These are phyloP conservation scores for Thelaira solivaga DNA, from an alignment of 2,888 invertebrate genomes.

Conservation along the genomic window DNA sequence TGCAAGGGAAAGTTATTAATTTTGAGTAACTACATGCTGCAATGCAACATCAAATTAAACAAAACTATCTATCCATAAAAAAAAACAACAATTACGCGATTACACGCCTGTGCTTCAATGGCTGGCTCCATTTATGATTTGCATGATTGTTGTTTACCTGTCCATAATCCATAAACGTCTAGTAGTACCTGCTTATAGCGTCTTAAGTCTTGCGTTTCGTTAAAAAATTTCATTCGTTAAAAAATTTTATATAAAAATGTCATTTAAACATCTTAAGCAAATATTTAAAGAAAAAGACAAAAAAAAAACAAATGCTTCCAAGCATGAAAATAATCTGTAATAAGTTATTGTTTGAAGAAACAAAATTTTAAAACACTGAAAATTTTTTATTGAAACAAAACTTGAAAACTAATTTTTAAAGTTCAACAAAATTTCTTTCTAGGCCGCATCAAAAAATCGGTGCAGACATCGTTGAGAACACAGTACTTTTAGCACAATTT, in stretches of 20 bases:
- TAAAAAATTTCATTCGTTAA: neutral
- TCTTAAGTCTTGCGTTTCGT: neutral
- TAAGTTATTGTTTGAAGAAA: no score
- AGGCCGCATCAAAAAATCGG: no score
- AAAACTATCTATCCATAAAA: no score
- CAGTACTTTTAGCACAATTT: no score
- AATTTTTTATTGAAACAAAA: neutral
- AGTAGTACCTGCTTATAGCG: neutral
- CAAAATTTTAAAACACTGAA: neutral
- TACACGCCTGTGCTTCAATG: neutral
- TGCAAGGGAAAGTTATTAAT: conserved; percentile 27
- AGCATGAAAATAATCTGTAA: neutral
- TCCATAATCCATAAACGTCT: neutral
- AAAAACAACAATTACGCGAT: neutral
- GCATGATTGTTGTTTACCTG: neutral
- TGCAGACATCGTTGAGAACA: no score
- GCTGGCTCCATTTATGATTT: neutral
- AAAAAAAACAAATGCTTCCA: neutral
- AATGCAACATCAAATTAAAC: neutral
- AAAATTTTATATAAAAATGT: neutral
- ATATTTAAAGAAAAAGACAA: no score
- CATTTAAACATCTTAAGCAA: neutral
- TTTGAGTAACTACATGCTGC: conserved; percentile 20
- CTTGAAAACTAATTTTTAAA: no score
- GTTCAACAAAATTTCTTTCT: no score